These are phyloP conservation scores for Pandion haliaetus DNA, from an alignment of 2,113 vertebrate species.

Conservation along the genomic window DNA sequence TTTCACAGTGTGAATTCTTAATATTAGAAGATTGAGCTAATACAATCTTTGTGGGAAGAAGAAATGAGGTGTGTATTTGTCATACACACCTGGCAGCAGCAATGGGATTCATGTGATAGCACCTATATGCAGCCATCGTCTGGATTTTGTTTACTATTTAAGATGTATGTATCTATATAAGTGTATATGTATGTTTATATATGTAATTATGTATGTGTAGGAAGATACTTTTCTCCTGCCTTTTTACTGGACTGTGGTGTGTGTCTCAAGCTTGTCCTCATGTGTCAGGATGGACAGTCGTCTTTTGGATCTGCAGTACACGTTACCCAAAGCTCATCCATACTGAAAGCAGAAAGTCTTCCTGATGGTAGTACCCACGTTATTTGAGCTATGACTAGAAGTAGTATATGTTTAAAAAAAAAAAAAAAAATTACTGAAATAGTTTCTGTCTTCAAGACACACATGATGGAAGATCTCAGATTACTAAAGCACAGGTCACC, in stretches of 20 bases:
- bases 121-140: background rate
- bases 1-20: background rate
- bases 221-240: background rate
- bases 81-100: background rate
- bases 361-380: background rate
- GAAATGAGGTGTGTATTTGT: background rate
- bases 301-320: rapidly evolving
- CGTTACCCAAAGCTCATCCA: background rate
- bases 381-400: background rate
- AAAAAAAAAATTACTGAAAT: background rate
- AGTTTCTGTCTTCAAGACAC: background rate
- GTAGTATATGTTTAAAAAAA: background rate
- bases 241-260: background rate
- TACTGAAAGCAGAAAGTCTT: background rate
- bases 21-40: background rate
- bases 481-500: background rate
- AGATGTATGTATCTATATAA: background rate
- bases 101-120: background rate
- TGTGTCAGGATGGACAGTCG: background rate
- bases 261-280: background rate
- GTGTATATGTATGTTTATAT: background rate
- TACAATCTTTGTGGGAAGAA: background rate
- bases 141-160: background rate
- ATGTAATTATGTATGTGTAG: no score
- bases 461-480: no score